Evolutionary conservation across 2,113 vertebrate species (phyloP), one percentile per base, ranked within the genome.

Genomic region (Dromas ardeola): DNA sequence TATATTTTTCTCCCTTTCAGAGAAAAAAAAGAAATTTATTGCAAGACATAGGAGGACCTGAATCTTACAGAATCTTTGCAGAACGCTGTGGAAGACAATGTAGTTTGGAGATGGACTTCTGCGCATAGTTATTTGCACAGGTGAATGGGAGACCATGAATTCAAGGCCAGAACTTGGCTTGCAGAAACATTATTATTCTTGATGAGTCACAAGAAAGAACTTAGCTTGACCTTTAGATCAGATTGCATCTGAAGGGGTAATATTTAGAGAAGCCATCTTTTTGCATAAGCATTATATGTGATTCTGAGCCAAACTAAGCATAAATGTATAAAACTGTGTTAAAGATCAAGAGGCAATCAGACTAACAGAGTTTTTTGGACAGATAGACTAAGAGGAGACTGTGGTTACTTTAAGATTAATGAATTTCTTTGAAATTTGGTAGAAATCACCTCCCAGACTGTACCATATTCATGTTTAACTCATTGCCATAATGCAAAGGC

Each of bases 181-280:
- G 59, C 30, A 87, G 77, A 91, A 95, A 53, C 27, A 9, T 84
- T 90, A 30, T 76, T 84, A 58, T 61, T 84, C 70, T 79, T 89
- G 77, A 95, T 89, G 93, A 93, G 77, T 96, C 76, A 92, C 49
- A 89, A 72, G 76, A 92, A 91, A 79, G 26, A 72, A 91, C 81
- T 71, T 76, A 43, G 20, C 40, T 76, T 93, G 43, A 89, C 82
- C 72, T 95, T 88, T 23, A 36, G 63, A 79, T 93, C 65, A 72
- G 26, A 59, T 95, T 95, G 49, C 19, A 58, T 56, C 32, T 69
- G 30, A 71, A 84, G 36, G 14, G 13, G 9, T 45, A 79, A 26
- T 71, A 69, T 50, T 95, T 79, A 76, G 45, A 86, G 77, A 65
- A 84, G 34, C 6, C 52, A 80, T 45, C 34, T 86, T 87, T 94